These are phyloP conservation scores for Oscarella lobularis DNA, from an alignment of 37 sponge, comb jelly and placozoan genomes.

Conservation along the genomic window DNA sequence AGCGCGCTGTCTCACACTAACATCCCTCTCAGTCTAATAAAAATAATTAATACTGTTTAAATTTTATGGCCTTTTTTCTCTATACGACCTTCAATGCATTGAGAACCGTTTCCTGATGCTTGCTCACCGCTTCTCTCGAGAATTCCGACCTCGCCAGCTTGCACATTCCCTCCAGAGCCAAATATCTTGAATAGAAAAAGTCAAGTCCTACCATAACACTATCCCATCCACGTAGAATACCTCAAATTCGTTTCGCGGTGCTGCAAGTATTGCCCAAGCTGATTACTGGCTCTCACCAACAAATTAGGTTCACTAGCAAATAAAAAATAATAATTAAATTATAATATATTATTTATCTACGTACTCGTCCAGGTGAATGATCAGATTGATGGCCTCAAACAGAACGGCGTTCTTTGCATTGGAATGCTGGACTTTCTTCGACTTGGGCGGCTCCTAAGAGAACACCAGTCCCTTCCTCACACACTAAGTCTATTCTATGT, in stretches of 20 bases:
- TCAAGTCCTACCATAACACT: not conserved
- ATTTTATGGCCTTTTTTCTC: not conserved
- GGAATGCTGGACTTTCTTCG: conserved; percentile 88
- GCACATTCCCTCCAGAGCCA: conserved; percentile 80
- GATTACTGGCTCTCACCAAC: conserved; percentile 75
- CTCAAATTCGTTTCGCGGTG: conserved; percentile 81
- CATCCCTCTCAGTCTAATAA: conserved; percentile 68
- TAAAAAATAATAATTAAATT: not conserved
- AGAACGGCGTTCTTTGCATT: conserved; percentile 90
- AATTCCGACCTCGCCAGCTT: conserved; percentile 64
- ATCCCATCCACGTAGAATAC: conserved; percentile 3
- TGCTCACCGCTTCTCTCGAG: conserved; percentile 75
- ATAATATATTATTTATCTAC: not conserved
- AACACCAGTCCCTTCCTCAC: not conserved
- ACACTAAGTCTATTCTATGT: conserved; percentile 4
- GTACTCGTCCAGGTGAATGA: conserved; percentile 82
- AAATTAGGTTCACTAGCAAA: conserved; percentile 62
- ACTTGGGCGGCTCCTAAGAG: conserved; percentile 67
- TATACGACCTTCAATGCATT: conserved; percentile 47
- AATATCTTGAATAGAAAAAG: conserved; percentile 39
- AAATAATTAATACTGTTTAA: not conserved
- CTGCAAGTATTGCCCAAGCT: conserved; percentile 66
- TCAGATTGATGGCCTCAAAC: conserved; percentile 91
- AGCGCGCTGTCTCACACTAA: conserved; percentile 81
- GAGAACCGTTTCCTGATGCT: conserved; percentile 81